Evolutionary conservation across 2,113 vertebrate species (phyloP), one percentile per base, ranked within the genome.

Genomic region (Loxodonta africana): DNA sequence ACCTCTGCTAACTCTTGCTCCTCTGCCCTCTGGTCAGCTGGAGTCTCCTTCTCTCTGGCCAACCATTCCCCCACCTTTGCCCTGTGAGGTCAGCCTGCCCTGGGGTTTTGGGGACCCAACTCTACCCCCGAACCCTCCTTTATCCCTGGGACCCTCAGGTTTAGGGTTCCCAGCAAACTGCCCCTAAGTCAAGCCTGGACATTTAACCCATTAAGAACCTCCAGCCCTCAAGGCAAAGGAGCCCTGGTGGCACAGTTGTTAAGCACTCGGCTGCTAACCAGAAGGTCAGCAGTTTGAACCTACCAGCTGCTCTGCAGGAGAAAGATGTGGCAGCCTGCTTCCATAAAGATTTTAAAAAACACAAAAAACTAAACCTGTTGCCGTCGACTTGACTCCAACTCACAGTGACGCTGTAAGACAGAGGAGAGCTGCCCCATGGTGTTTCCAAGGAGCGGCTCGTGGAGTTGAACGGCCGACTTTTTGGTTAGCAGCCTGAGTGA

Each of bases 131-230:
- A 33, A 23, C 2, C 28, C 33, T 5, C 15, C 8, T 30, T 17
- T n/a, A 11, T 7, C 23, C 30, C 73, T 44, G 20, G 63, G 71
- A 37, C 21, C 18, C 2, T 23, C 60, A 14, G 81, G 65, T 33
- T 51, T 21, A 2, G 8, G 48, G 23, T 46, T 76, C 57, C 8
- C 63, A 18, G 37, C 11, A 26, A 73, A 62, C 6, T 0, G 57
- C 6, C 28, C 73, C 33, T 8, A 4, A 15, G 41, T 21, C 8
- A 33, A 37, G 82, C 48, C 62, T 28, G 89, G n/a, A 74, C 30
- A 4, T 0, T 2, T 0, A 4, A 23, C 21, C 3, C n/a, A 0
- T 4, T 5, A 21, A 10, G 30, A 60, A n/a, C 41, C 18, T 3
- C 5, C 14, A 14, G 28, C 60, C 20, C 60, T 62, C 60, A 20